Evolutionary conservation across 2,113 vertebrate species (phyloP).

Genomic region (Lepidothrix coronata): DNA sequence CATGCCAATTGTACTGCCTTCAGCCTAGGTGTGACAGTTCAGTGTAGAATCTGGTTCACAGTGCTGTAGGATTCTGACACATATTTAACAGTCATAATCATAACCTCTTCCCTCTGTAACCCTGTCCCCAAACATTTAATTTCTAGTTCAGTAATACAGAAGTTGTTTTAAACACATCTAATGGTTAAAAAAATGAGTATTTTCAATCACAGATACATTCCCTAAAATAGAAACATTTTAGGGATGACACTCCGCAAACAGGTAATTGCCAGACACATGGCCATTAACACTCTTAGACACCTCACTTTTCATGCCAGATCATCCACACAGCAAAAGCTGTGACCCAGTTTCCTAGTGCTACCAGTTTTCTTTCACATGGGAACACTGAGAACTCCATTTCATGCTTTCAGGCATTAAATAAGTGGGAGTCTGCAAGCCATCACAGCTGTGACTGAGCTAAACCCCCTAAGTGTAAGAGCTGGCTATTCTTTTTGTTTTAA

Average conservation of each 20-base stretch:
- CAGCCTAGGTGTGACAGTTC: background rate
- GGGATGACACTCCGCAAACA: background rate
- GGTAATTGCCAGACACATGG: background rate
- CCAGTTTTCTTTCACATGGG: background rate
- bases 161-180: background rate
- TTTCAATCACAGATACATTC: background rate
- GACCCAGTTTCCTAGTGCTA: background rate
- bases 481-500: background rate
- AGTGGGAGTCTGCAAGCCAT: background rate
- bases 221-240: background rate
- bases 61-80: background rate
- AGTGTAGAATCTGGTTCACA: background rate
- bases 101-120: fast-evolving
- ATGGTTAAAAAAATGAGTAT: background rate
- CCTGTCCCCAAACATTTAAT: background rate
- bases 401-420: background rate
- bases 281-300: background rate
- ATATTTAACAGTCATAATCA: background rate
- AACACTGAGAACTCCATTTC: background rate
- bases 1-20: background rate
- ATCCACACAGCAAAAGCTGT: background rate
- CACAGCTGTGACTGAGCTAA: background rate
- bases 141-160: background rate
- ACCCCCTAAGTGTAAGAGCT: background rate
- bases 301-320: background rate